Evolutionary conservation across 2,113 vertebrate species (phyloP).

Genomic region (Tragelaphus scriptus): DNA sequence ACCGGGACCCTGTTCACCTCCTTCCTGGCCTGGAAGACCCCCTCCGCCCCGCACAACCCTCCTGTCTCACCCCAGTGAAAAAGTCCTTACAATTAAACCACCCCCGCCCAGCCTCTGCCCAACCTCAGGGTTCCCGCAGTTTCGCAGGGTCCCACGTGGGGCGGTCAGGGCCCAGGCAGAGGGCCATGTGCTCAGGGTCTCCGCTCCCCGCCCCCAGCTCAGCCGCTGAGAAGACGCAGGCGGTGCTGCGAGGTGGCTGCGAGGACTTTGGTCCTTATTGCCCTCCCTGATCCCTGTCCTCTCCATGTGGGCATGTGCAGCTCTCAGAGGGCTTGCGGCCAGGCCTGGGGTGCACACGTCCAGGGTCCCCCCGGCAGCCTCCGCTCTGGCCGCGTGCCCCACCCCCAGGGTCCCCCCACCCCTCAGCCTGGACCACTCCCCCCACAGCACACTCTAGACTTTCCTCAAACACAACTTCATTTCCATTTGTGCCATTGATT

Average conservation of each 20-base stretch:
- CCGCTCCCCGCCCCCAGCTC: fast-evolving
- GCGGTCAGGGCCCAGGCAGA: background rate
- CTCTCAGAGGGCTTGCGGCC: background rate
- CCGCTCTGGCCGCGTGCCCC: background rate
- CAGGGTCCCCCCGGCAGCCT: background rate
- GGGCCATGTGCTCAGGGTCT: background rate
- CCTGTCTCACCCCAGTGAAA: background rate
- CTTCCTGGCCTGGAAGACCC: background rate
- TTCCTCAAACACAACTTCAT: conserved; percentile 49
- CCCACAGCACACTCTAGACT: conserved; percentile 30
- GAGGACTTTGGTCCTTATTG: fast-evolving
- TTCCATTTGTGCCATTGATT: conserved; percentile 50
- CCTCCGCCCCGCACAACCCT: too few species aligned
- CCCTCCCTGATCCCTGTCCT: background rate
- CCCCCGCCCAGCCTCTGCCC: background rate
- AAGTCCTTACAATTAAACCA: background rate
- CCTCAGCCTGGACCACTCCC: background rate
- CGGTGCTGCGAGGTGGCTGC: fast-evolving
- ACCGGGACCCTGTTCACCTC: background rate
- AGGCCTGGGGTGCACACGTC: background rate
- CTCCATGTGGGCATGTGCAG: background rate
- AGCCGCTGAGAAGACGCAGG: fast-evolving
- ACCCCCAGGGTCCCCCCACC: background rate
- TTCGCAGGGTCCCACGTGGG: fast-evolving
- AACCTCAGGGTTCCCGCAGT: background rate